These are phyloP conservation scores for Darevskia nairensis DNA, from an alignment of 2,797 vertebrate species.

Conservation along the genomic window DNA sequence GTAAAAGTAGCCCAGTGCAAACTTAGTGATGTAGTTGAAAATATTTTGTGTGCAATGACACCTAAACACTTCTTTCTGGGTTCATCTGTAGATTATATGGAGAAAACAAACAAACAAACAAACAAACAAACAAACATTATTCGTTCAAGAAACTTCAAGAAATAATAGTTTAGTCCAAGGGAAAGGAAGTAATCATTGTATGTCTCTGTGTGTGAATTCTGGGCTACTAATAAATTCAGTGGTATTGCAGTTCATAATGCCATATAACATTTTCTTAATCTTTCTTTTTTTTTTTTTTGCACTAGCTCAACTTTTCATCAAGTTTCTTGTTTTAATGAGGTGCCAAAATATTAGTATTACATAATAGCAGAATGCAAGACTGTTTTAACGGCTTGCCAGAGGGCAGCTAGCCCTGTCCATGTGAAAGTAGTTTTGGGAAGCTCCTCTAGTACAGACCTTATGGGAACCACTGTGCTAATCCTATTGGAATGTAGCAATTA, in stretches of 20 bases:
- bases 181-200: not conserved
- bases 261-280: not conserved
- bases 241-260: not conserved
- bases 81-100: not conserved
- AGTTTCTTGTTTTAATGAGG: not conserved
- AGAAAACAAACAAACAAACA: not conserved
- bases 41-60: not conserved
- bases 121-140: no score
- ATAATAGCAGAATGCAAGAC: not conserved
- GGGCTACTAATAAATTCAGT: not conserved
- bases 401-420: not conserved
- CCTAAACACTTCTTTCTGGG: not conserved
- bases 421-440: conserved; percentile 36
- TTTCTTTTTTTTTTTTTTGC: not conserved
- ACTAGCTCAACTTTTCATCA: not conserved
- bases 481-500: conserved; percentile 76
- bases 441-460: conserved; percentile 49
- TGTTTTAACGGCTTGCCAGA: conserved; percentile 8
- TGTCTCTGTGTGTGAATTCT: not conserved
- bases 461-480: conserved; percentile 71
- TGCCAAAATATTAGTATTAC: not conserved
- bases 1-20: not conserved
- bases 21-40: not conserved
- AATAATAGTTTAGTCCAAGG: not conserved
- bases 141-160: not conserved